A percentile compares a stretch with the other conserved stretches of the same genome.
Evolutionary conservation across 2,797 vertebrate species (phyloP).

Genomic region (Xenops minutus): DNA sequence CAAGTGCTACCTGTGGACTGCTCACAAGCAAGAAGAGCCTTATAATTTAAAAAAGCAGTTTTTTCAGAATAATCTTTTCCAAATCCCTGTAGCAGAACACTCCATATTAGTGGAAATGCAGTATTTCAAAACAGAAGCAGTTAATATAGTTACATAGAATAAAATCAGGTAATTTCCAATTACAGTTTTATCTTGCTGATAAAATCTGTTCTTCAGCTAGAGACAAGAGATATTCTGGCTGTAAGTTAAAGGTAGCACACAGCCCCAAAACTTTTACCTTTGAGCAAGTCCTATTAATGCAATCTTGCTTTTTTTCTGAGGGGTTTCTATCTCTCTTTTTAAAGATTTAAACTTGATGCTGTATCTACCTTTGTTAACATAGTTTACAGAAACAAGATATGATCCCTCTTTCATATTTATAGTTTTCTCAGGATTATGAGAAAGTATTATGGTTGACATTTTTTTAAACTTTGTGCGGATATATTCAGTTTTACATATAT

Average conservation of each 20-base stretch:
- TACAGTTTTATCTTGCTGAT: background rate
- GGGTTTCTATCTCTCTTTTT: background rate
- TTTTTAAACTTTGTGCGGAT: background rate
- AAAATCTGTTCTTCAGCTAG: background rate
- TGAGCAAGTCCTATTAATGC: background rate
- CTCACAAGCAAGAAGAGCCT: background rate
- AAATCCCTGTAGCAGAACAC: background rate
- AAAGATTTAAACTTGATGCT: background rate
- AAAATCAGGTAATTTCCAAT: background rate
- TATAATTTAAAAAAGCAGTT: background rate
- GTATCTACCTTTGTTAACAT: background rate
- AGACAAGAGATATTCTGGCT: background rate
- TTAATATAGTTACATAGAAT: background rate
- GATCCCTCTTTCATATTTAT: background rate
- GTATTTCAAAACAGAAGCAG: background rate
- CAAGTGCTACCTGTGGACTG: background rate
- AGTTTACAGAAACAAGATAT: background rate
- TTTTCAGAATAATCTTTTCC: background rate
- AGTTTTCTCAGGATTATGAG: conserved; percentile 3
- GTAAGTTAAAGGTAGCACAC: background rate
- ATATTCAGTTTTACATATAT: background rate
- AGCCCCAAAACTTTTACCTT: background rate
- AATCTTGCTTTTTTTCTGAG: background rate
- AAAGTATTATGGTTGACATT: background rate
- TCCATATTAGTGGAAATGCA: background rate